Percentiles rank a stretch among this genome's conserved stretches.
These are phyloP conservation scores for Falco biarmicus DNA, from an alignment of 2,797 vertebrate species.

Conservation along the genomic window DNA sequence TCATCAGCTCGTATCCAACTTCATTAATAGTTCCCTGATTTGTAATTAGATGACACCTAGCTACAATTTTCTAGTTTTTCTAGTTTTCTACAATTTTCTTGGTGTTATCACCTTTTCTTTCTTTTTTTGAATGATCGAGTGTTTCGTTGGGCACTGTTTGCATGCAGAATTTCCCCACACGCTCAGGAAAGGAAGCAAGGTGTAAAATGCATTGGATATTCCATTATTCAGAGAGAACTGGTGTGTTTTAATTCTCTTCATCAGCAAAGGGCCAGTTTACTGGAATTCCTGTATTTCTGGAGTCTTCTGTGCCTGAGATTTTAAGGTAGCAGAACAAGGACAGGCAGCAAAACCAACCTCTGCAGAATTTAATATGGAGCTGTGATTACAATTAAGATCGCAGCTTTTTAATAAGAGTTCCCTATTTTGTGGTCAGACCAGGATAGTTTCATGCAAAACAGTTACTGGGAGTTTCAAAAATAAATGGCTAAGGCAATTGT, in stretches of 20 bases:
- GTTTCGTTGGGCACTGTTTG: neutral
- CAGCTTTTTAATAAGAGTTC: neutral
- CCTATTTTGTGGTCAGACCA: neutral
- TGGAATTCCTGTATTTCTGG: neutral
- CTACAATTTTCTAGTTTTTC: neutral
- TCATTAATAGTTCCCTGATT: neutral
- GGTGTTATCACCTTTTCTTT: neutral
- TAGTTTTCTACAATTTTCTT: no score
- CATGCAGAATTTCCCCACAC: neutral
- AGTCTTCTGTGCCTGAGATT: neutral
- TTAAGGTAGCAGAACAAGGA: neutral
- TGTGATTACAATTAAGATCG: neutral
- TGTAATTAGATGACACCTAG: neutral
- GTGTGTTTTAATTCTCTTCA: neutral
- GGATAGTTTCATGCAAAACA: neutral
- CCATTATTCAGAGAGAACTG: neutral
- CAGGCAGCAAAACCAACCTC: neutral
- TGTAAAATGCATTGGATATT: neutral
- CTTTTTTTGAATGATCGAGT: neutral
- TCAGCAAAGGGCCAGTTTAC: neutral
- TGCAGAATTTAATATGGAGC: neutral
- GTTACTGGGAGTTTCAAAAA: neutral
- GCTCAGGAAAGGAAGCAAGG: neutral
- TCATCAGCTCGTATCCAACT: neutral
- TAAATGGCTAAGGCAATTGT: neutral